These are phyloP conservation scores for Gavia stellata DNA, from an alignment of 2,113 vertebrate species.

Conservation along the genomic window DNA sequence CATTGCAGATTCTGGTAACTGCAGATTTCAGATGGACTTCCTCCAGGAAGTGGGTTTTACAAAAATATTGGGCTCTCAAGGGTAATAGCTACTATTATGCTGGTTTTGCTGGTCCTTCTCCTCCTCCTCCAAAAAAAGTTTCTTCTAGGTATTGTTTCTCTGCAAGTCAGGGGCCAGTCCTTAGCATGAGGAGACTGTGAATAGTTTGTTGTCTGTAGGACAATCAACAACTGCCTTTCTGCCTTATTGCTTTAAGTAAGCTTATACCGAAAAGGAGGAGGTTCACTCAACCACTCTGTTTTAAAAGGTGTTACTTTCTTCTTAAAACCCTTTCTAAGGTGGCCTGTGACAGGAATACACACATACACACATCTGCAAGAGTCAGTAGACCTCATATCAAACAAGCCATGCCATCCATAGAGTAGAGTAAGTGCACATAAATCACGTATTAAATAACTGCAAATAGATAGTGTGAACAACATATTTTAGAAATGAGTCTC, in stretches of 20 bases:
- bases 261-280: neutral
- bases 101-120: neutral
- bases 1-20: neutral
- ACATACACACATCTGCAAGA: neutral
- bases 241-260: neutral
- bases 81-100: neutral
- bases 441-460: neutral
- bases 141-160: neutral
- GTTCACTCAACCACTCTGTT: neutral
- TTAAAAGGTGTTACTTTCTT: neutral
- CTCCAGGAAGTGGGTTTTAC: neutral
- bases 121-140: neutral
- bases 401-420: neutral
- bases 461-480: neutral
- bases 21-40: neutral
- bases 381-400: neutral
- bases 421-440: neutral
- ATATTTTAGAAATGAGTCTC: neutral
- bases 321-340: neutral
- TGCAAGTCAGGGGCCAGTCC: neutral
- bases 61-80: neutral
- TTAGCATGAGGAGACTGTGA: neutral
- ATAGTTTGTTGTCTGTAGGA: neutral
- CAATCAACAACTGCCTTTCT: neutral
- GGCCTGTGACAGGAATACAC: neutral